Conservation (phyloP, 2,888 invertebrate genomes). For the Mythimna lalbum region DNA sequence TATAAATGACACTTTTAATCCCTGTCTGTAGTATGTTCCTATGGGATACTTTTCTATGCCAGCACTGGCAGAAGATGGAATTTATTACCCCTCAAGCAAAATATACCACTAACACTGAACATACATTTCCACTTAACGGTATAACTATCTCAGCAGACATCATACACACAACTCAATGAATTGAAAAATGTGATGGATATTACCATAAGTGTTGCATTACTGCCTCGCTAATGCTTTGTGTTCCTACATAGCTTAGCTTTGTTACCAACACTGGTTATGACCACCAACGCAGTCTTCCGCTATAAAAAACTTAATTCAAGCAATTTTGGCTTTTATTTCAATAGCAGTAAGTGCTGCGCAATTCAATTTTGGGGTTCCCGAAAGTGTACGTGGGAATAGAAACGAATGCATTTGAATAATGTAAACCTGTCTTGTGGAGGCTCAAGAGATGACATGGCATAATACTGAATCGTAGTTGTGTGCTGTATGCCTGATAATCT, state of each 20-base stretch:
- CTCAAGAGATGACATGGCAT: slow-evolving; percentile 87
- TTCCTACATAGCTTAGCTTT: slow-evolving; percentile 80
- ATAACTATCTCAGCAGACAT: slow-evolving; percentile 9
- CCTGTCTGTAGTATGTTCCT: no score
- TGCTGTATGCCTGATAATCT: slow-evolving; percentile 75
- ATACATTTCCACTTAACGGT: slow-evolving; percentile 18
- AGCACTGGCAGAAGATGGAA: no score
- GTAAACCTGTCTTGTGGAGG: slow-evolving; percentile 84
- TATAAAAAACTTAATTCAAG: slow-evolving; percentile 22
- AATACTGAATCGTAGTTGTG: slow-evolving; percentile 78
- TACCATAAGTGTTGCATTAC: slow-evolving; percentile 78
- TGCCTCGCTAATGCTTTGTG: slow-evolving; percentile 78
- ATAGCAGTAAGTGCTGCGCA: slow-evolving; percentile 43
- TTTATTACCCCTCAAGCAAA: not conserved
- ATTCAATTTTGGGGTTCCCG: slow-evolving; percentile 49
- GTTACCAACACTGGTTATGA: slow-evolving; percentile 78
- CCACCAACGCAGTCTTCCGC: slow-evolving; percentile 59
- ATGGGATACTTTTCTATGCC: no score
- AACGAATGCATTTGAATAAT: slow-evolving; percentile 88
- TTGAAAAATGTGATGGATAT: slow-evolving; percentile 70
- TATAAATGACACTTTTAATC: no score
- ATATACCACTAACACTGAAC: not conserved
- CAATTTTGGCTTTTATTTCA: slow-evolving; percentile 62
- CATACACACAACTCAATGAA: slow-evolving; percentile 43
- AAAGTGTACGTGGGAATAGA: slow-evolving; percentile 69